These are phyloP conservation scores for Ptychochromis oligacanthus DNA, from an alignment of 2,113 vertebrate genomes.

Conservation along the genomic window DNA sequence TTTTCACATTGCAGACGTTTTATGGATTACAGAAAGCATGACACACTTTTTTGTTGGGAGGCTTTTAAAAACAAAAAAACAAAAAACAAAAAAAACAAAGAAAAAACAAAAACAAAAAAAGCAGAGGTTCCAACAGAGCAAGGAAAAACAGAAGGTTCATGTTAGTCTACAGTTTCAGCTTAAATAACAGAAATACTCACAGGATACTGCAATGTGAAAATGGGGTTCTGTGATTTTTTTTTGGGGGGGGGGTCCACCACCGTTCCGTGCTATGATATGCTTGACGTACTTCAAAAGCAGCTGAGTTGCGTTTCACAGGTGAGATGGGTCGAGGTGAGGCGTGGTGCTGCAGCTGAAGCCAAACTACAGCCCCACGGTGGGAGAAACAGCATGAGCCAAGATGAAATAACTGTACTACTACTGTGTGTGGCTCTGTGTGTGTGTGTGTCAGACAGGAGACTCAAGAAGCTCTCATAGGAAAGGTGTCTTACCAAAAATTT, in stretches of 20 bases:
- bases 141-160: constrained; percentile 43
- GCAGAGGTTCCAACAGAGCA: neutral
- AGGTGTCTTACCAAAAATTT: no score
- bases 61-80: no score
- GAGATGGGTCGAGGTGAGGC: constrained; percentile 6
- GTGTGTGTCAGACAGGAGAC: neutral
- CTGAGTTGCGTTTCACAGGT: constrained; percentile 40
- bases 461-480: no score
- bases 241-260: no score
- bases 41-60: neutral
- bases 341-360: constrained; percentile 13
- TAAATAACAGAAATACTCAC: constrained; percentile 40
- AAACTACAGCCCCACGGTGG: neutral
- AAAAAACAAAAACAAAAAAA: no score
- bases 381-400: neutral
- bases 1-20: neutral
- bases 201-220: constrained; percentile 8
- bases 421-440: neutral
- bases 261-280: constrained; percentile 11
- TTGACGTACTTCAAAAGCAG: constrained; percentile 37
- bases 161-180: constrained; percentile 57
- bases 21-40: constrained; percentile 7
- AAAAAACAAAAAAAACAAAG: no score
- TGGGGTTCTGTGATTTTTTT: constrained; percentile 23
- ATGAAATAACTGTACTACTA: neutral